Evolutionary conservation across 2,888 invertebrate species (phyloP), one percentile per base, ranked within the genome.

Genomic region (Macropis europaea): DNA sequence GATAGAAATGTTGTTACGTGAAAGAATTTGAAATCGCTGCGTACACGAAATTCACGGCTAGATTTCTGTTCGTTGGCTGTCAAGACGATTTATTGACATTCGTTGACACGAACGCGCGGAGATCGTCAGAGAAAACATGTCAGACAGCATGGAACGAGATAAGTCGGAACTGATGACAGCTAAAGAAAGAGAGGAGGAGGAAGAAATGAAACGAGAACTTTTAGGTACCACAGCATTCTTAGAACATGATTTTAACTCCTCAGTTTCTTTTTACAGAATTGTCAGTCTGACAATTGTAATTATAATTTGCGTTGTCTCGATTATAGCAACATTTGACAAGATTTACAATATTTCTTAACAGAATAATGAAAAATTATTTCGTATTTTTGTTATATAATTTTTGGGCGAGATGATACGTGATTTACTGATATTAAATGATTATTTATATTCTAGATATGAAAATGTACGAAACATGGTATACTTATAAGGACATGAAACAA

Each of bases 401-500:
- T 3, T 13, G 22, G 15, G 0, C 34, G 1, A 26, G n/a, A 34
- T n/a, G n/a, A 60, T 30, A 4, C 19, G 17, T 38, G 11, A 6
- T 13, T 36, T 24, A 13, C 24, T 53, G 36, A 7, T 17, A 38
- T 34, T 53, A 9, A 24, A 5, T 50, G n/a, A n/a, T 24, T 13
- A 13, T 40, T 53, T 3, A 34, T 56, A 43, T 45, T 24, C n/a
- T 48, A 86, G 86, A 71, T 19, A 56, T 82, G 53, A 79, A 72
- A 2, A 53, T 86, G 60, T 81, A 77, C 6, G 85, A 88, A 2
- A 54, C 73, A 0, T 71, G 72, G 2, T 76, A 83, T 68, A n/a
- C 47, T 0, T 57, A 59, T 0, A 13, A 59, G 0, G 38, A 86
- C 3, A 87, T 87, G 87, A 74, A 74, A 64, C 0, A 61, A 0